Evolutionary conservation across 2,888 invertebrate genomes (phyloP).

Genomic region (Agelastica alni): DNA sequence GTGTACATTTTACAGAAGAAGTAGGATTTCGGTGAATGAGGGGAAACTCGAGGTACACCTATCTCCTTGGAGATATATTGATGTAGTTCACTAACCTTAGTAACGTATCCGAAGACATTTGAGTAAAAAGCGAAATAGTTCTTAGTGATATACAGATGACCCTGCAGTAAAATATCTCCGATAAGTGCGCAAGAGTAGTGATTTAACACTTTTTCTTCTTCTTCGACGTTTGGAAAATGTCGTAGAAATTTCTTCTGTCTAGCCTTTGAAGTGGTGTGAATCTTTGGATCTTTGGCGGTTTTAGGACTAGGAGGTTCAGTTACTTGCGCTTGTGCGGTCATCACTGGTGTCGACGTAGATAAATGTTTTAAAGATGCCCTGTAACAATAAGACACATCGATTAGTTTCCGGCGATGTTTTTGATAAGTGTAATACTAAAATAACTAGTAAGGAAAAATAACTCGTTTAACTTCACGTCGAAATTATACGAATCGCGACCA

Average conservation of each 20-base stretch:
- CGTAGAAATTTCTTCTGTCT: constrained; percentile 89
- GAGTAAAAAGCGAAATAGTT: constrained; percentile 97
- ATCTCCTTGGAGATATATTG: too few species aligned
- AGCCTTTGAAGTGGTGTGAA: constrained; percentile 67
- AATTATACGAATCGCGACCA: too few species aligned
- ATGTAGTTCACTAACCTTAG: constrained; percentile 26
- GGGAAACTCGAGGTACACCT: too few species aligned
- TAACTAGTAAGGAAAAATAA: too few species aligned
- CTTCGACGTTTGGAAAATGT: constrained; percentile 82
- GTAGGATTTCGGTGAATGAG: too few species aligned
- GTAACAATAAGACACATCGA: constrained; percentile 43
- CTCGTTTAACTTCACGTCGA: too few species aligned
- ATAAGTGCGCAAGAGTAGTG: constrained; percentile 93
- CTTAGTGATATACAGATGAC: constrained; percentile 90
- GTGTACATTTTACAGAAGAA: too few species aligned
- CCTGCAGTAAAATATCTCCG: constrained; percentile 90
- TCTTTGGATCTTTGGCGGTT: constrained; percentile 50
- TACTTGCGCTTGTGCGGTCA: constrained; percentile 56
- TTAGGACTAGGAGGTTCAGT: constrained; percentile 56
- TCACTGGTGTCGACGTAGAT: constrained; percentile 62
- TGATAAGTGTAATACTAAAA: too few species aligned
- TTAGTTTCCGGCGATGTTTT: too few species aligned
- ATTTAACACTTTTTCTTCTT: constrained; percentile 84
- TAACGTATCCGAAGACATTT: constrained; percentile 85
- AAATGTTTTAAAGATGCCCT: constrained; percentile 65